Evolutionary conservation across 2,797 vertebrate genomes (phyloP), one percentile per base, ranked within the genome.

Genomic region (Philypnodon macrostomus): DNA sequence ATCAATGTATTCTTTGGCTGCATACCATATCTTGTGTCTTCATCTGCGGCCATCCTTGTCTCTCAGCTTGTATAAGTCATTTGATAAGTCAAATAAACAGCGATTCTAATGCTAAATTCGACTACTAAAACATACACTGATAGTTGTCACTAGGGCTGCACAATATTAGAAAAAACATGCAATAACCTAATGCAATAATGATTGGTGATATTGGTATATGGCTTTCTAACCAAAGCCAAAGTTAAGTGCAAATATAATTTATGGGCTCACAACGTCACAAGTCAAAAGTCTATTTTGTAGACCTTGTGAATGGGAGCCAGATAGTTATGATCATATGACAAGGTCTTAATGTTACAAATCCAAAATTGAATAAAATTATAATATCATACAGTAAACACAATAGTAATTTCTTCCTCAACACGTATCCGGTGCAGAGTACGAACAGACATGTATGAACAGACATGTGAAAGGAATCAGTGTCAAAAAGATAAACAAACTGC

Each of bases 401-500:
- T 8, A 18, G 26, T 55, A 56, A 41, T 41, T 42, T 55, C 48
- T 45, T 27, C n/a, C n/a, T n/a, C n/a, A n/a, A n/a, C n/a, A n/a
- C n/a, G 18, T 26, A 50, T 59, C 74, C 31, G 9, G 35, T 35
- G 15, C 13, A 11, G n/a, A n/a, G n/a, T n/a, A n/a, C n/a, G n/a
- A n/a, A n/a, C n/a, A n/a, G n/a, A n/a, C n/a, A n/a, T n/a, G 12
- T 77, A 24, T 61, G 52, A 47, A 33, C 21, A 54, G 48, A 37
- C 64, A 84, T 59, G 73, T 75, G 72, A 75, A 35, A 33, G 39
- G 44, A 56, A 71, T 80, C 31, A 66, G 50, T 13, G 12, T 37
- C 44, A 31, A 45, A 40, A 45, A 41, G 51, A 6, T 45, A 37
- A 60, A 54, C 16, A 52, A 40, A 14, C 14, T 21, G 12, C 10